Conservation (phyloP, 2,888 invertebrate species). For the Sceliomorpha sp. region DNA sequence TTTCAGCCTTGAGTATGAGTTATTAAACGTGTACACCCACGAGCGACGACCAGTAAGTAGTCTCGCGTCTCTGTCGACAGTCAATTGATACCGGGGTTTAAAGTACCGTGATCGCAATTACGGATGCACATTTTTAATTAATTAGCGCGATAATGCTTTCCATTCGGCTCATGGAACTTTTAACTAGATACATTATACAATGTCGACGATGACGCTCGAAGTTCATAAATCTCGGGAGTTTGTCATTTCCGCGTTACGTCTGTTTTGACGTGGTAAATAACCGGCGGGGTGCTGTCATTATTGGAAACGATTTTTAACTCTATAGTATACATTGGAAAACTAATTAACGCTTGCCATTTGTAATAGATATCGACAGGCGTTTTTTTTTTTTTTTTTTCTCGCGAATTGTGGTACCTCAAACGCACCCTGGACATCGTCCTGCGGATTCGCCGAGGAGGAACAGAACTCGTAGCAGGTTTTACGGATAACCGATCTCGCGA, state of each 20-base stretch:
- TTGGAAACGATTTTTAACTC: too few relatives aligned
- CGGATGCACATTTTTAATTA: constrained; percentile 51
- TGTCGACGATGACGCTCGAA: constrained; percentile 48
- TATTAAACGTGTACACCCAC: constrained; percentile 48
- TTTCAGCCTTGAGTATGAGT: constrained; percentile 52
- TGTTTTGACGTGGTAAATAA: constrained; percentile 47
- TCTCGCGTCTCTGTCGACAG: constrained; percentile 35
- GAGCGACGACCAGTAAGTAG: constrained; percentile 42
- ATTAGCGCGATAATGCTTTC: constrained; percentile 37
- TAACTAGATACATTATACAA: constrained; percentile 48
- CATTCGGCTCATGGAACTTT: constrained; percentile 29
- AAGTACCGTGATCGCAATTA: constrained; percentile 15
- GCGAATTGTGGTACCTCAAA: constrained; percentile 12
- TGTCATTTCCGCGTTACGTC: constrained; percentile 56
- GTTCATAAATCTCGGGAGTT: constrained; percentile 50
- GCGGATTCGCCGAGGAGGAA: constrained; percentile 11
- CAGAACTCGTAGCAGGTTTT: constrained; percentile 31
- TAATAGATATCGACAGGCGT: too few relatives aligned
- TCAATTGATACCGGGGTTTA: constrained; percentile 34
- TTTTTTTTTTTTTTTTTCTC: too few relatives aligned
- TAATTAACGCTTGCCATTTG: too few relatives aligned
- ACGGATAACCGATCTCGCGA: constrained; percentile 20
- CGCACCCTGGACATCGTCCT: not conserved
- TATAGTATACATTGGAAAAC: too few relatives aligned
- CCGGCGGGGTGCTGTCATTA: too few relatives aligned